These are phyloP conservation scores for Polyommatus iphigenia DNA, from an alignment of 2,888 invertebrate species.

Conservation along the genomic window DNA sequence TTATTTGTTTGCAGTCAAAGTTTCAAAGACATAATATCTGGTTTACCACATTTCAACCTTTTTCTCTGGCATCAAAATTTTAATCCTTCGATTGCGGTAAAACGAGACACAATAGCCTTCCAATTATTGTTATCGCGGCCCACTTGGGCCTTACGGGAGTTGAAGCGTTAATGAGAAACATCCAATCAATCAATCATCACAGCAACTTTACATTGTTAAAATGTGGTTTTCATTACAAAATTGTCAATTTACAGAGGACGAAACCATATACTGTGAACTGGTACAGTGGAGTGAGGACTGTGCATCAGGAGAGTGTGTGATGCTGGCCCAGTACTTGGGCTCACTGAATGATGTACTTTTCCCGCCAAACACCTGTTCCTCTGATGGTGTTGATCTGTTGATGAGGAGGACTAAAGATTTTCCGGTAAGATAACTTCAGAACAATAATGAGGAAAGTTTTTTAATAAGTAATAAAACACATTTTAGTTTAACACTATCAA, in stretches of 20 bases:
- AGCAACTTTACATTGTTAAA: not conserved
- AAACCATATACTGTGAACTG: slow-evolving; percentile 82
- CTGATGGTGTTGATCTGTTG: slow-evolving; percentile 83
- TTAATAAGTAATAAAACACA: too few species aligned
- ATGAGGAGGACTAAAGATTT: slow-evolving; percentile 84
- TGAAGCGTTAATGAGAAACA: too few species aligned
- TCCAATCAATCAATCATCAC: not conserved
- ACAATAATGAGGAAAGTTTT: too few species aligned
- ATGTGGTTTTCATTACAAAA: not conserved
- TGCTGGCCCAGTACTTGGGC: slow-evolving; percentile 83
- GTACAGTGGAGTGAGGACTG: slow-evolving; percentile 81
- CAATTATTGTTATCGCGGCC: too few species aligned
- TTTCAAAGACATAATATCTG: too few species aligned
- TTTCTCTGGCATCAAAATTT: too few species aligned
- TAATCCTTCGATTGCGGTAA: too few species aligned
- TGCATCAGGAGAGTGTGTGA: slow-evolving; percentile 58
- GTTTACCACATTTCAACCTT: too few species aligned
- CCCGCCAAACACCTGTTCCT: slow-evolving; percentile 79
- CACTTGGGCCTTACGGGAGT: too few species aligned
- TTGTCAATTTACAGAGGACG: slow-evolving; percentile 66
- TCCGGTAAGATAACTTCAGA: slow-evolving; percentile 74
- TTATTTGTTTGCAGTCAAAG: not conserved
- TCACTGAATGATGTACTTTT: slow-evolving; percentile 83
- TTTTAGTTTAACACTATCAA: too few species aligned
- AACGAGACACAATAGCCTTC: too few species aligned